A percentile compares a stretch with the other conserved stretches of the same genome.
phyloP scores from a whole-genome alignment of 92 coral and sea anemone species.

The Parazoanthus darwini region DNA sequence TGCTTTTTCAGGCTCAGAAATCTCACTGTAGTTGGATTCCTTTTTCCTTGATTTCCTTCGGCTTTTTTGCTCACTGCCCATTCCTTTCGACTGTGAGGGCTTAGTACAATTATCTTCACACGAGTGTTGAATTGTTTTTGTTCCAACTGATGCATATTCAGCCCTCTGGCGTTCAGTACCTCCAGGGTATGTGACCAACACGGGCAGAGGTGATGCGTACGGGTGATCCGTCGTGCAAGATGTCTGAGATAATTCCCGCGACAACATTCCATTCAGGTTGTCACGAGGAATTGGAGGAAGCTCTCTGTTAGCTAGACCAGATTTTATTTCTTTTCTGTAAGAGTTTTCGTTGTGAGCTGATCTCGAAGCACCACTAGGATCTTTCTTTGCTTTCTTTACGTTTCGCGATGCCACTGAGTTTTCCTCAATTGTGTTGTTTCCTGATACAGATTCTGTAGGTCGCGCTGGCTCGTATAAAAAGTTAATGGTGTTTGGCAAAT shows the following conservation, averaged over 20 bases:
- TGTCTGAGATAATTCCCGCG: neutral
- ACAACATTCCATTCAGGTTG: neutral
- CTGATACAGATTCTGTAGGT: neutral
- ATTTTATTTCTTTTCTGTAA: neutral
- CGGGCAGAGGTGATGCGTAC: neutral
- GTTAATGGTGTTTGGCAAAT: neutral
- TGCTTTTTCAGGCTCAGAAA: neutral
- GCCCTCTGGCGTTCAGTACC: neutral
- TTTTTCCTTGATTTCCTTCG: neutral
- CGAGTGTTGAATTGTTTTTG: neutral
- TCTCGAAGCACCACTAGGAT: neutral
- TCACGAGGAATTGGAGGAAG: neutral
- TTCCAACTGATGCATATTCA: neutral
- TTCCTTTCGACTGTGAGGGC: neutral
- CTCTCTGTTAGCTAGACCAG: slow-evolving; percentile 2
- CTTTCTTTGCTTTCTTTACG: neutral
- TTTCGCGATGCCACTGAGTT: neutral
- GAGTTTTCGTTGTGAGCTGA: neutral
- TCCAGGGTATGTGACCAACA: neutral
- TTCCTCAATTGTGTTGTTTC: neutral
- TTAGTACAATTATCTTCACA: neutral
- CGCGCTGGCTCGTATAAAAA: neutral
- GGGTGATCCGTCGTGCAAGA: neutral
- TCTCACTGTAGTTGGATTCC: neutral
- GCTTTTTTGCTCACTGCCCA: neutral